Base-by-base conservation (phyloP, 35 echinoderm and acorn worm species). In the Apostichopus parvimensis region DNA sequence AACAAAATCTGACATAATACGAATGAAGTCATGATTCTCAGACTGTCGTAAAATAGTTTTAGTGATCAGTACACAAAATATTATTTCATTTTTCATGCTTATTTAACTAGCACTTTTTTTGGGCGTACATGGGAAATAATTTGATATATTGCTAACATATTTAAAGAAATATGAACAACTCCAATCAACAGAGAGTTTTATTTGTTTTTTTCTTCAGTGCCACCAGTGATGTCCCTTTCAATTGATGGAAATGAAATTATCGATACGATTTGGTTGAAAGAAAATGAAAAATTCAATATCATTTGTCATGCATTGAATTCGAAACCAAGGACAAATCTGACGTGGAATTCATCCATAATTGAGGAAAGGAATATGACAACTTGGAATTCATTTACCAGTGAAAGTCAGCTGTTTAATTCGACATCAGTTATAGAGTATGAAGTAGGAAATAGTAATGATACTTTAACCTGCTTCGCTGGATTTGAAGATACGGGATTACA, bases 351-450 rank as follows among this genome's bases (percentile, higher is more conserved):
- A 22, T 6, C 14, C n/a, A 6, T 18, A 75, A 18, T 18, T 18
- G 6, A 61, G 58, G 58, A 61, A 8, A 61, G 12, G 12, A 75
- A 75, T 75, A 7, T 75, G 4, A 20, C 71, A 6, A 20, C 17
- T 75, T 75, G 5, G 71, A 61, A 18, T 75, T 18, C 71, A 75
- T 18, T 5, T 75, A 75, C 15, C 71, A n/a, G 6, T 75, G 71
- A n/a, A 18, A n/a, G n/a, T 75, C 71, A 75, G 71, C 21, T 75
- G 71, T 75, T 20, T 22, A 75, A 75, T 75, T 75, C 71, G n/a
- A 20, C 71, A 75, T 75, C 71, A 20, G 18, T 1, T 22, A 75
- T 75, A 20, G 6, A 4, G 6, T 75, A 75, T 75, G 18, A 18
- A 14, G 71, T 75, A 22, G 71, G 15, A 75, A 18, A 75, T 5